These are phyloP conservation scores for Calcarius lapponicus DNA, from an alignment of 2,797 vertebrate genomes.

Conservation along the genomic window DNA sequence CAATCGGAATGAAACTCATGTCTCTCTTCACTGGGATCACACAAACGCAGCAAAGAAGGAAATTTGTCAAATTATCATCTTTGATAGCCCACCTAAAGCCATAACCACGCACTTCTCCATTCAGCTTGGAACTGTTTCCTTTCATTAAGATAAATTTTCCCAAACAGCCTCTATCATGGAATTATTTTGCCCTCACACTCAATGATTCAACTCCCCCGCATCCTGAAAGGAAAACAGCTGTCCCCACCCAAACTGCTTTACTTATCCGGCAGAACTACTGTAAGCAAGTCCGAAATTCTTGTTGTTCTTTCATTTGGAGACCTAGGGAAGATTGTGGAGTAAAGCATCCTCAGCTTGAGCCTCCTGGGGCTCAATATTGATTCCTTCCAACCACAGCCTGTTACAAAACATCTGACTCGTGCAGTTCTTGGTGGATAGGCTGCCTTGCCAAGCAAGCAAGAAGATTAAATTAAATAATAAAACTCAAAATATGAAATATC, in stretches of 20 bases:
- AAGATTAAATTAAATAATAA: conserved; percentile 44
- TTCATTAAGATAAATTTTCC: conserved; percentile 39
- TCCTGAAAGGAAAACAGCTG: conserved; percentile 61
- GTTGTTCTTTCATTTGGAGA: conserved; percentile 54
- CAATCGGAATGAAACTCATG: not conserved
- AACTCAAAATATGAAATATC: conserved; percentile 41
- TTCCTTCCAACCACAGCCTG: conserved; percentile 15
- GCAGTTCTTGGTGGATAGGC: conserved; percentile 16
- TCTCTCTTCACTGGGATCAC: not conserved
- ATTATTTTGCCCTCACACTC: conserved; percentile 50
- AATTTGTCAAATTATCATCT: not conserved
- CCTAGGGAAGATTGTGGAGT: not conserved
- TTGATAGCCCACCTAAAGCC: conserved; percentile 24
- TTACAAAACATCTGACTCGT: conserved; percentile 51
- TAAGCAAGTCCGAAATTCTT: conserved; percentile 14
- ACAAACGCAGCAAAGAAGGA: not conserved
- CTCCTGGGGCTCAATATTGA: conserved; percentile 30
- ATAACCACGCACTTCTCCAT: not conserved
- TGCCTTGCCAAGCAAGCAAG: conserved; percentile 44
- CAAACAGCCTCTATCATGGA: conserved; percentile 12
- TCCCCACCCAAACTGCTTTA: not conserved
- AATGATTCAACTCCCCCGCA: conserved; percentile 47
- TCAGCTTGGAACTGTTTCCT: conserved; percentile 22
- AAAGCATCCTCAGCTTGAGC: conserved; percentile 20
- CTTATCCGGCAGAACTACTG: conserved; percentile 40